A percentile compares a stretch with the other conserved stretches of the same genome.
Conservation (phyloP, 1,140 invertebrate genomes). For the Leptopilina clavipes region DNA sequence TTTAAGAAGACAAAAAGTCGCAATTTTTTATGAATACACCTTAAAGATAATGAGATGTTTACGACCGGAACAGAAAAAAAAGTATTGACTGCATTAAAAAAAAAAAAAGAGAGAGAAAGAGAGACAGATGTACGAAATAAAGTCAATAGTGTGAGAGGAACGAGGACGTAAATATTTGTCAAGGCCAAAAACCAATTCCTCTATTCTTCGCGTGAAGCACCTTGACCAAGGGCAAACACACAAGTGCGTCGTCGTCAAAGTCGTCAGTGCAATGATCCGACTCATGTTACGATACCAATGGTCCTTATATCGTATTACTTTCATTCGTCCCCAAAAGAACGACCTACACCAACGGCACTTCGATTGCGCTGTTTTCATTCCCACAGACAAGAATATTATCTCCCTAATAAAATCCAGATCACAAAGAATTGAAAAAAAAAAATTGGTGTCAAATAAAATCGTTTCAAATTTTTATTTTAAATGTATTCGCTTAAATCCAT, state of each 20-base stretch:
- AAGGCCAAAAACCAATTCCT: slow-evolving; percentile 53
- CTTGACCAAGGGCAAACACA: slow-evolving; percentile 59
- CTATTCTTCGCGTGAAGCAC: slow-evolving; percentile 50
- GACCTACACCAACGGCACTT: slow-evolving; percentile 44
- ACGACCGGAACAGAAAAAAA: too few species aligned
- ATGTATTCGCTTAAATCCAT: too few species aligned
- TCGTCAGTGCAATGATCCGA: background rate
- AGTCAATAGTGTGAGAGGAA: slow-evolving; percentile 34
- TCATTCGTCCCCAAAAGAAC: slow-evolving; percentile 6
- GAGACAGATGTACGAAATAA: too few species aligned
- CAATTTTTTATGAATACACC: too few species aligned
- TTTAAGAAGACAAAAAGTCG: too few species aligned
- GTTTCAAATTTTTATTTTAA: too few species aligned
- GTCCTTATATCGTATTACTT: background rate
- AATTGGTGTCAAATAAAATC: too few species aligned
- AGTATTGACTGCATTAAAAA: too few species aligned
- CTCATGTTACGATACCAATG: slow-evolving; percentile 51
- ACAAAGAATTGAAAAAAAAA: too few species aligned
- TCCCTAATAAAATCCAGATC: background rate
- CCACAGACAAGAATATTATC: background rate
- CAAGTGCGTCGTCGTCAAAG: background rate
- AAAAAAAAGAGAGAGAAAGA: too few species aligned
- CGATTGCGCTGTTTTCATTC: background rate
- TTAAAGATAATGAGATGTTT: too few species aligned
- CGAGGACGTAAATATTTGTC: slow-evolving; percentile 53